Base-by-base conservation (phyloP, 2,888 invertebrate genomes). In the Heteropelma amictum region DNA sequence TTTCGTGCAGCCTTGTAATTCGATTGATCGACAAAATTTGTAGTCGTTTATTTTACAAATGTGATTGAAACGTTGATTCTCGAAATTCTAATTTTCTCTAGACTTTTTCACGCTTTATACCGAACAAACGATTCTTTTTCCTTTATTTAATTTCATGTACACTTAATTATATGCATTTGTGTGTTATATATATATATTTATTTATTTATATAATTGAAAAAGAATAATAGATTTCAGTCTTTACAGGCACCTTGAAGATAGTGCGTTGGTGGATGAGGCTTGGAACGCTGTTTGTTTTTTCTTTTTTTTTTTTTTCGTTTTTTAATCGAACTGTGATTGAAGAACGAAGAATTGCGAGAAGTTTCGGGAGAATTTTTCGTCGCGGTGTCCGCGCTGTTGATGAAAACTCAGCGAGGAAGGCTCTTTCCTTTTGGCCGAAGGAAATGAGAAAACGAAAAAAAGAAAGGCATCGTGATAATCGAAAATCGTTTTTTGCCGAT, bases 201-300 rank as follows among this genome's bases (percentile, higher is more conserved):
- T 61, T 26, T 42, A 54, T 10, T 35, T 21, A 26, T 60, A 65
- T 35, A 54, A 47, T 69, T 69, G 53, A 67, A 65, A 69, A 76
- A 65, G 68, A 64, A 79, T 68, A 75, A 77, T 69, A 68, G 71
- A 63, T 75, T 75, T 82, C 80, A 82, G 81, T 82, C 82, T 82
- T 82, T 54, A 79, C 78, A 81, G 79, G 77, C 80, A 81, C 78
- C 81, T 77, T 75, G 47, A 42, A 70, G 47, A 26, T 60, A 54
- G 71, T 67, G 67, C 71, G 71, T 63, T 67, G 69, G 63, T 75
- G 58, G 35, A 54, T 45, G 58, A 77, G 71, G 69, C 70, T 49
- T 77, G 53, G 21, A 53, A 67, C 19, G 53, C 28, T 42, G 51
- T 56, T 40, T 58, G 26, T 35, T 21, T 33, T 47, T 14, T 26